A percentile compares a stretch with the other conserved stretches of the same genome.
These are phyloP conservation scores for Myotis pilosus DNA, from an alignment of 2,797 vertebrate species.

Conservation along the genomic window DNA sequence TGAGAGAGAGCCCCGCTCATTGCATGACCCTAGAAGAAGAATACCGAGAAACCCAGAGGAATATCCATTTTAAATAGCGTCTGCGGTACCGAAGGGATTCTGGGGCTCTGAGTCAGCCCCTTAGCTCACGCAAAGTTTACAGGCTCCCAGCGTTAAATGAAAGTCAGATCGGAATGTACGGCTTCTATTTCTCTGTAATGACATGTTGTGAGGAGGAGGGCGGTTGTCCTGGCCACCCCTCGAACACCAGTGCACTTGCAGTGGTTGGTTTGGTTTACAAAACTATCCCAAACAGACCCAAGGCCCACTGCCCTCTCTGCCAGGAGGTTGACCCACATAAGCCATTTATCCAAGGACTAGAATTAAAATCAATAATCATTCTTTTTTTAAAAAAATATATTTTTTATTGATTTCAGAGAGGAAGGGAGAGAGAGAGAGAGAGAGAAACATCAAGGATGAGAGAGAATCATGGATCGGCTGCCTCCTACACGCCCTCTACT, in stretches of 20 bases:
- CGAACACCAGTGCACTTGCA: constrained; percentile 49
- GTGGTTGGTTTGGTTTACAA: constrained; percentile 4
- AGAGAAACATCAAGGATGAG: no score
- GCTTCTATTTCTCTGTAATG: constrained; percentile 61
- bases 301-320: not conserved
- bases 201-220: not conserved
- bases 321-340: not conserved
- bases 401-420: no score
- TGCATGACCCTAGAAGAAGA: not conserved
- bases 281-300: not conserved
- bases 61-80: constrained; percentile 48
- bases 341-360: constrained; percentile 30
- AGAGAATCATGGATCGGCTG: no score
- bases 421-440: no score
- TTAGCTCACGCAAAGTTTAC: constrained; percentile 43
- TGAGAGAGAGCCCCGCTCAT: constrained; percentile 50
- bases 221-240: constrained; percentile 51
- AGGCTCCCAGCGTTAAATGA: constrained; percentile 3
- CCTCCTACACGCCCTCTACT: no score
- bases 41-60: constrained; percentile 42
- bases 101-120: constrained; percentile 29
- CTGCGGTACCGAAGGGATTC: not conserved
- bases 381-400: constrained; percentile 15
- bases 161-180: constrained; percentile 27
- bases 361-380: constrained; percentile 55